phyloP scores from a whole-genome alignment of 2,888 invertebrate genomes.

The Conops quadrifasciatus region DNA sequence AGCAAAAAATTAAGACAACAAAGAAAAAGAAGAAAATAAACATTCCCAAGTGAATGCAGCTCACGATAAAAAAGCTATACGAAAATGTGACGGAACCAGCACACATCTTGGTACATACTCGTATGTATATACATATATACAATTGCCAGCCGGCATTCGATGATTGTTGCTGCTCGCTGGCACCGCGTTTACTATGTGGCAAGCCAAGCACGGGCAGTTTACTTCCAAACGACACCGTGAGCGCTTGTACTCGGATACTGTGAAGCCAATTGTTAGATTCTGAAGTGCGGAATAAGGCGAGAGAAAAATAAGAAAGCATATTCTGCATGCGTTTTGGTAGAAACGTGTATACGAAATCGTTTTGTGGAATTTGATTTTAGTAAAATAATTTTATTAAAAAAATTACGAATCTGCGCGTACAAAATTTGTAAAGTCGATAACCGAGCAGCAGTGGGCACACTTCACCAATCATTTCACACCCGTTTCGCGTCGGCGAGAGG shows the following conservation, averaged over 20 bases:
- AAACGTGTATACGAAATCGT: no score
- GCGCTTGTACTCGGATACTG: background rate
- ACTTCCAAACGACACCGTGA: constrained; percentile 9
- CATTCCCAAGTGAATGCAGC: background rate
- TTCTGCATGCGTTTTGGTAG: no score
- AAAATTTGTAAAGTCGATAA: background rate
- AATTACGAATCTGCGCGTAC: background rate
- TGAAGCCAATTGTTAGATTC: background rate
- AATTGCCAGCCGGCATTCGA: constrained; percentile 17
- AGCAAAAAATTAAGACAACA: background rate
- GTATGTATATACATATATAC: background rate
- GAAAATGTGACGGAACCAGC: background rate
- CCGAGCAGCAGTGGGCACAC: background rate
- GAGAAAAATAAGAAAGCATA: no score
- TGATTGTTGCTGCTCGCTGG: background rate
- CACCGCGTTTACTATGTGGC: background rate
- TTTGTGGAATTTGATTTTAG: no score
- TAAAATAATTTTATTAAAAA: background rate
- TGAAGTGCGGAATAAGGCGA: background rate
- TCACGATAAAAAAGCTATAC: background rate
- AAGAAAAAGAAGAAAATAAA: background rate
- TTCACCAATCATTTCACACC: no score
- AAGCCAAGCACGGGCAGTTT: constrained; percentile 2
- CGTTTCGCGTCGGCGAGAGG: no score
- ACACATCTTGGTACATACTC: background rate